Conservation (phyloP, 2,888 invertebrate genomes). For the Papilio demoleus region DNA sequence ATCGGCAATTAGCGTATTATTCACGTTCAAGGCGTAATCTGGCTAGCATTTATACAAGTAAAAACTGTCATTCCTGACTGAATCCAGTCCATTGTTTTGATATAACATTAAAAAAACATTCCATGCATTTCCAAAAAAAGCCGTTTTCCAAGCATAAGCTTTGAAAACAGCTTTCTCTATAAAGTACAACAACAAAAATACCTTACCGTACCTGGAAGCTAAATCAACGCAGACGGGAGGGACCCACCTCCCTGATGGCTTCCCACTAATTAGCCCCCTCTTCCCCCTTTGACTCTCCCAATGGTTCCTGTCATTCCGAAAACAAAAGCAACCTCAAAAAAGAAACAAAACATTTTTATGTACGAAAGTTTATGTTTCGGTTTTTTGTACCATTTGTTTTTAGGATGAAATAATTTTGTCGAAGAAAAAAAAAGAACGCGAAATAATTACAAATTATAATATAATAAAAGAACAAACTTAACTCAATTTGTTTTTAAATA, state of each 20-base stretch:
- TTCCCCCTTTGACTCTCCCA: constrained; percentile 45
- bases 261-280: constrained; percentile 62
- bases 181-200: constrained; percentile 7
- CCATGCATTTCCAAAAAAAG: no score
- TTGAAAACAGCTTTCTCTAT: neutral
- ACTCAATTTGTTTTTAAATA: no score
- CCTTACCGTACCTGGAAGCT: neutral
- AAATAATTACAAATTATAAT: neutral
- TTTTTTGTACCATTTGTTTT: neutral
- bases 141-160: no score
- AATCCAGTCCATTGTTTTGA: no score
- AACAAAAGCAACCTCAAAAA: constrained; percentile 65
- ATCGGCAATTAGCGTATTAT: no score
- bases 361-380: constrained; percentile 10
- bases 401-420: neutral
- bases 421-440: neutral
- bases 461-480: no score
- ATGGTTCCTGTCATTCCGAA: constrained; percentile 49
- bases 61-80: no score
- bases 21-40: no score
- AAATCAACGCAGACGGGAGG: constrained; percentile 54
- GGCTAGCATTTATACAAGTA: no score
- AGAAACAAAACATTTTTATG: constrained; percentile 44
- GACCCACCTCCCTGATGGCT: constrained; percentile 42
- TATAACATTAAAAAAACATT: no score